A percentile compares a stretch with the other conserved stretches of the same genome.
Evolutionary conservation across 2,888 invertebrate genomes (phyloP).

Genomic region (Acronicta alni): DNA sequence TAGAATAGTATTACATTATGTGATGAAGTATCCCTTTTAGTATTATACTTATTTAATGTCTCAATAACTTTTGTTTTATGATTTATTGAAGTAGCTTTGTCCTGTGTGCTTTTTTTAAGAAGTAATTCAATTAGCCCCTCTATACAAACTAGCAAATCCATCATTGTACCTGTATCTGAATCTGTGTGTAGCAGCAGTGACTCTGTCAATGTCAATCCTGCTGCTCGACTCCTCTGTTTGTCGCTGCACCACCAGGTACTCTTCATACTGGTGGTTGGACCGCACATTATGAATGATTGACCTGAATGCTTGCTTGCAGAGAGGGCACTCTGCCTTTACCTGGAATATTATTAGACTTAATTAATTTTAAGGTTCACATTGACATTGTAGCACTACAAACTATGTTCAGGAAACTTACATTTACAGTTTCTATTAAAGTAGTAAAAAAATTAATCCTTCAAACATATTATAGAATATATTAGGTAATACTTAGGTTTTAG

Average conservation of each 20-base stretch:
- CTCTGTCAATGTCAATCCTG: slow-evolving; percentile 73
- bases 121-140: neutral
- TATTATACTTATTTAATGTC: too few relatives aligned
- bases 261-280: slow-evolving; percentile 96
- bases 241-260: slow-evolving; percentile 91
- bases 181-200: slow-evolving; percentile 73
- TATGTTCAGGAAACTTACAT: too few relatives aligned
- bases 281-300: slow-evolving; percentile 97
- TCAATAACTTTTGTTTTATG: too few relatives aligned
- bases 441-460: too few relatives aligned
- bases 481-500: too few relatives aligned
- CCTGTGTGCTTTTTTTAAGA: too few relatives aligned
- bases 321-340: slow-evolving; percentile 97
- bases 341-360: slow-evolving; percentile 72
- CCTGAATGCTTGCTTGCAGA: slow-evolving; percentile 97
- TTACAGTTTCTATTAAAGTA: too few relatives aligned
- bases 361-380: neutral
- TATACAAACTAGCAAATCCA: slow-evolving; percentile 13
- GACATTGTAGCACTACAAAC: too few relatives aligned
- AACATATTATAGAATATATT: too few relatives aligned
- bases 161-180: slow-evolving; percentile 83
- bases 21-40: too few relatives aligned
- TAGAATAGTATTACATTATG: too few relatives aligned
- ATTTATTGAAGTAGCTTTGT: too few relatives aligned
- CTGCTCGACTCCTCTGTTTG: slow-evolving; percentile 69